Evolutionary conservation across 2,888 invertebrate genomes (phyloP), one percentile per base, ranked within the genome.

Genomic region (Chirona hameri): DNA sequence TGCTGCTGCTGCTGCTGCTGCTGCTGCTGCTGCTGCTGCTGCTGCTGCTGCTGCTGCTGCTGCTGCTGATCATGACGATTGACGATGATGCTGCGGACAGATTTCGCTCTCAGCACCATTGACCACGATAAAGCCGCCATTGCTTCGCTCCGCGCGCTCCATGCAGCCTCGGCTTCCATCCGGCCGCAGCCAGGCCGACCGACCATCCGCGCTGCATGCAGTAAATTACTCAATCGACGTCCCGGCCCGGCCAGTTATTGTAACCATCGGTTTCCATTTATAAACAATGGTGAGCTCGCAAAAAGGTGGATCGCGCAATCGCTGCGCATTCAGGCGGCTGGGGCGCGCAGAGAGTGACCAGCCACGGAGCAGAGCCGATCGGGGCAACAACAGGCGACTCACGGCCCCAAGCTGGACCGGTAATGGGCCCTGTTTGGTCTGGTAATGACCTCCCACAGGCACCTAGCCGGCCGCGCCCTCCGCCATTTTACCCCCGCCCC

Each of bases 271-370:
- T 31, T 72, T 72, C 31, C 72, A 72, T 72, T 72, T 72, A 72
- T 72, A 72, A 72, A 72, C 72, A 72, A 72, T 72, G 31, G 72
- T 72, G 72, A 72, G 72, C 21, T 72, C 31, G 72, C 72, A 72
- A 72, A 72, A 72, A 72, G 29, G 31, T 27, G 15, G 14, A 72
- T 72, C 72, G 18, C 15, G 31, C 31, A 31, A 72, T 72, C 18
- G 29, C 31, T 31, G 18, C 18, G 72, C 72, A 69, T 69, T 72
- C 18, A 18, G 72, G 31, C 69, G 31, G 72, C 31, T 18, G 31
- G 72, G 10, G 15, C 18, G 72, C 27, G 65, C 65, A 21, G 60
- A 60, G 60, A 24, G 24, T 2, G 60, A 60, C 24, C 60, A 18
- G 52, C 52, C 52, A 1, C 52, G 12, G 52, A 15, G 10, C 60